phyloP scores from a whole-genome alignment of 2,797 vertebrate genomes.

The Coccyzus lansbergi region DNA sequence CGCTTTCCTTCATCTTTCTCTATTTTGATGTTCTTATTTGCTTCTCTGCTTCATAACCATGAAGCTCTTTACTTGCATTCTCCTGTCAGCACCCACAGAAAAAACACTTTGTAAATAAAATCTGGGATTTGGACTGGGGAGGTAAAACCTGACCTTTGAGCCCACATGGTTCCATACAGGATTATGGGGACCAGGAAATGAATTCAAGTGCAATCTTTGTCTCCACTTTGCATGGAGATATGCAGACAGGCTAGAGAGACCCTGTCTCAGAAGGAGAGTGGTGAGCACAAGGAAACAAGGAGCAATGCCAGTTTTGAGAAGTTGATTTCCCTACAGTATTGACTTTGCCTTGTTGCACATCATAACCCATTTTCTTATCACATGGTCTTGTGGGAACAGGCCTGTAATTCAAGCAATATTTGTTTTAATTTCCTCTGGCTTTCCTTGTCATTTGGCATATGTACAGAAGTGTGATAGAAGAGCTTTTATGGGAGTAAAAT shows the following conservation, averaged over 20 bases:
- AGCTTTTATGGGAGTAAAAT: conserved; percentile 48
- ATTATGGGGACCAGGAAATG: background rate
- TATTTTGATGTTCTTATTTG: background rate
- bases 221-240: background rate
- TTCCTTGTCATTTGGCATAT: background rate
- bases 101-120: background rate
- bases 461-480: conserved; percentile 11
- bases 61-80: background rate
- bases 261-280: background rate
- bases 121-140: background rate
- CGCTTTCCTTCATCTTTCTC: background rate
- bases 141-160: background rate
- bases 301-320: background rate
- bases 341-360: background rate
- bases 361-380: background rate
- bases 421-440: conserved; percentile 36
- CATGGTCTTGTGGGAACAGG: background rate
- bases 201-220: background rate
- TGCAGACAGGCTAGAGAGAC: background rate
- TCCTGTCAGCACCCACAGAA: background rate
- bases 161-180: background rate
- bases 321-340: background rate
- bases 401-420: conserved; percentile 33
- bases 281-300: background rate
- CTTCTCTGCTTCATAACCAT: background rate